These are phyloP conservation scores for Philopotamus ludificatus DNA, from an alignment of 1,140 invertebrate genomes.

Conservation along the genomic window DNA sequence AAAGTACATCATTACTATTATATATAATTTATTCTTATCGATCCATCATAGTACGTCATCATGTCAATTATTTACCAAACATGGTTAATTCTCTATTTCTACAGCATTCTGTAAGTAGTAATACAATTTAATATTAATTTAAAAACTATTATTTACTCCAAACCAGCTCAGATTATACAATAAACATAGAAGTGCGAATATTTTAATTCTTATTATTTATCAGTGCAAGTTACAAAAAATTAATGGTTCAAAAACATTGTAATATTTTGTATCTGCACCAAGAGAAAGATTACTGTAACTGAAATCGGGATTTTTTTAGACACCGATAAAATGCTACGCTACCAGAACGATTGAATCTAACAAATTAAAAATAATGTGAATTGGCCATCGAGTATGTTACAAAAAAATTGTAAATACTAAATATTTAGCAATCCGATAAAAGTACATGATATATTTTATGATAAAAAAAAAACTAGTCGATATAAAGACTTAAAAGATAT, in stretches of 20 bases:
- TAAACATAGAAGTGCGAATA: conserved; percentile 40
- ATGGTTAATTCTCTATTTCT: conserved; percentile 9
- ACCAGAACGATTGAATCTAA: too few relatives aligned
- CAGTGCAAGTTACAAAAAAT: conserved; percentile 38
- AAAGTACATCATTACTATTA: neutral
- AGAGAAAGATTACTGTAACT: too few relatives aligned
- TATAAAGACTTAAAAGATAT: conserved; percentile 35
- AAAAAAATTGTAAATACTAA: too few relatives aligned
- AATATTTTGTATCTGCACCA: too few relatives aligned
- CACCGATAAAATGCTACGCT: too few relatives aligned
- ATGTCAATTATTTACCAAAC: conserved; percentile 32
- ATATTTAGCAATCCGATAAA: too few relatives aligned
- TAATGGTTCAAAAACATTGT: too few relatives aligned
- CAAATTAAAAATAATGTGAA: too few relatives aligned
- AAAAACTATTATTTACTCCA: neutral
- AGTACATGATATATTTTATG: conserved; percentile 5
- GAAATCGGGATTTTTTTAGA: too few relatives aligned
- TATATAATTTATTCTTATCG: conserved; percentile 37
- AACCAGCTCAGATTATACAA: conserved; percentile 26
- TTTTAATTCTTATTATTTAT: conserved; percentile 39
- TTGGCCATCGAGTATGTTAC: too few relatives aligned
- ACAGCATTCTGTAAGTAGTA: conserved; percentile 6
- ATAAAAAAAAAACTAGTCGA: conserved; percentile 15
- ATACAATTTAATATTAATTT: neutral
- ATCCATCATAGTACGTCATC: conserved; percentile 40